phyloP scores from a whole-genome alignment of 2,888 invertebrate genomes.

The Polymixis flavicincta region DNA sequence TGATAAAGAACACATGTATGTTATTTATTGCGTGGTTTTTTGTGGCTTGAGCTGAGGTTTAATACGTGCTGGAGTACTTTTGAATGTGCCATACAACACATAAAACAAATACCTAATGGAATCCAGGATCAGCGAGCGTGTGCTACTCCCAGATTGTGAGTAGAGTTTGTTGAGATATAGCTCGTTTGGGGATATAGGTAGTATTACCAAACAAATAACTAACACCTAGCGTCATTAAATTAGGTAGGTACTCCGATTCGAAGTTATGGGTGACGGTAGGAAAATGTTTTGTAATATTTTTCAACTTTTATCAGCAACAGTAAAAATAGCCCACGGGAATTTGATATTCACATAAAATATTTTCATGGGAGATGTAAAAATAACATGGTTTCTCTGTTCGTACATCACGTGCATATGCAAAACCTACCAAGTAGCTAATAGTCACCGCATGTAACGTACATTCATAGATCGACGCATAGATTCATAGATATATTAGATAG shows the following conservation, averaged over 20 bases:
- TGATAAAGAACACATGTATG: conserved; percentile 11
- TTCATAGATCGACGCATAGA: not conserved
- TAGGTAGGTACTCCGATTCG: not conserved
- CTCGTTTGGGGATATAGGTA: not conserved
- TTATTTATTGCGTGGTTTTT: conserved; percentile 14
- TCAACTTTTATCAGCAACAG: not conserved
- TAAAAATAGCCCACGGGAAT: not conserved
- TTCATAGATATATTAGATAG: not conserved
- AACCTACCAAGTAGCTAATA: no score
- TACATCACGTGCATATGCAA: not conserved
- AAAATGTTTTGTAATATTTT: not conserved
- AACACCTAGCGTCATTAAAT: not conserved
- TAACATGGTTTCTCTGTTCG: not conserved
- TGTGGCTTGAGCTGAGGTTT: not conserved
- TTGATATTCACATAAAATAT: conserved; percentile 15
- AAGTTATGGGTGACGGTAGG: not conserved
- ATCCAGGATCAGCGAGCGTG: no score
- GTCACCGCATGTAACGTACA: not conserved
- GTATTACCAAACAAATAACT: not conserved
- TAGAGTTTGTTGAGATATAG: not conserved
- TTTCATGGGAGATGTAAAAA: conserved; percentile 18
- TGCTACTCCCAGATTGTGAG: not conserved
- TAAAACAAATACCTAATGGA: not conserved
- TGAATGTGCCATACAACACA: not conserved
- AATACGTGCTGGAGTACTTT: conserved; percentile 3